phyloP scores from a whole-genome alignment of 2,888 invertebrate genomes.

The Aleiodes alternator region DNA sequence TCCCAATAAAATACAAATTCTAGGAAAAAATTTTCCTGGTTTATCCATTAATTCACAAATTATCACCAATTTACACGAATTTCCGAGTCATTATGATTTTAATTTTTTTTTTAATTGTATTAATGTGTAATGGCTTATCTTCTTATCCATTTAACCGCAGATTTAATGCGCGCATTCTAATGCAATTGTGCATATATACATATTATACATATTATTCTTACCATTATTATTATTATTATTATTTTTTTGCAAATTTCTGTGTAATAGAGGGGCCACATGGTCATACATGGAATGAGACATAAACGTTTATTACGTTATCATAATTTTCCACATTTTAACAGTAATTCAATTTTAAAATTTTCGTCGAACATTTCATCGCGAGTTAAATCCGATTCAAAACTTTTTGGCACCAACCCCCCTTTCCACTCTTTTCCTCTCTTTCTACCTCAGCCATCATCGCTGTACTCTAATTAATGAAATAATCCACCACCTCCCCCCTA shows the following conservation, averaged over 20 bases:
- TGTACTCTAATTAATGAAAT: slow-evolving; percentile 33
- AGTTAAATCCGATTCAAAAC: slow-evolving; percentile 34
- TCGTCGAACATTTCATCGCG: slow-evolving; percentile 34
- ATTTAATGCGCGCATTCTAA: background rate
- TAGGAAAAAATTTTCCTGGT: no score
- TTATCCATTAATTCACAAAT: background rate
- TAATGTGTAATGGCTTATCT: background rate
- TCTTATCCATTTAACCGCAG: slow-evolving; percentile 8
- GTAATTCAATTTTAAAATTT: slow-evolving; percentile 35
- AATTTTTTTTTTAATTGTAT: background rate
- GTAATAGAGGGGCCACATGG: background rate
- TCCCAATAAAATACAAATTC: no score
- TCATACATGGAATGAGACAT: slow-evolving; percentile 16
- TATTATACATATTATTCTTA: background rate
- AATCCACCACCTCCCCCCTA: slow-evolving; percentile 1
- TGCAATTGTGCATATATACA: background rate
- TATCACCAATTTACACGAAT: background rate
- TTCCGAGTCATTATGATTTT: background rate
- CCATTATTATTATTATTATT: background rate
- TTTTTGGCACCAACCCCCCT: background rate
- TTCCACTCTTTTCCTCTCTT: background rate
- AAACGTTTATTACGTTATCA: slow-evolving; percentile 36
- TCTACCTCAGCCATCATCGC: slow-evolving; percentile 12
- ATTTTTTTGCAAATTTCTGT: background rate
- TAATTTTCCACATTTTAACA: slow-evolving; percentile 29